A percentile compares a stretch with the other conserved stretches of the same genome.
phyloP scores from a whole-genome alignment of 2,113 vertebrate genomes.

The Hydrochoerus hydrochaeris region DNA sequence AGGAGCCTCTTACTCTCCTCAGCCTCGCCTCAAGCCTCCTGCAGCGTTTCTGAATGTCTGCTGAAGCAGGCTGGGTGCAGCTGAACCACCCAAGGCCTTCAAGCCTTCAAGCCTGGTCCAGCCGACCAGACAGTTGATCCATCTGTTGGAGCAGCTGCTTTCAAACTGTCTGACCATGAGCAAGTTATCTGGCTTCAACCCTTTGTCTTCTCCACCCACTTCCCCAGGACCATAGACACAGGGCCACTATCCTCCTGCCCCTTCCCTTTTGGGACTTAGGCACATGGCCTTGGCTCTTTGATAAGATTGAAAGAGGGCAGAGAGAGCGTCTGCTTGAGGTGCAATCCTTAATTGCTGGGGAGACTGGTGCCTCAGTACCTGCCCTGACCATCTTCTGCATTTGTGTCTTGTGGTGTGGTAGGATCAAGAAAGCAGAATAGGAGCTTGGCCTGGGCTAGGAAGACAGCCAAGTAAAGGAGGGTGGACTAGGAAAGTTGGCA shows the following conservation, averaged over 20 bases:
- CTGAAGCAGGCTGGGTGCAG: not conserved
- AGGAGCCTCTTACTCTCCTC: not conserved
- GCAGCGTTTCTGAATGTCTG: not conserved
- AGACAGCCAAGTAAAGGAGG: not conserved
- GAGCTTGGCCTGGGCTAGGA: not conserved
- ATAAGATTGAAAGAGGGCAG: not conserved
- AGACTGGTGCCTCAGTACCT: not conserved
- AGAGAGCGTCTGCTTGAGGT: not conserved
- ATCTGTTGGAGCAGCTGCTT: not conserved
- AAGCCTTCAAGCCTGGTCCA: not conserved
- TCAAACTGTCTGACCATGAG: not conserved
- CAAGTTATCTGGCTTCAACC: not conserved
- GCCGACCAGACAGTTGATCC: not conserved
- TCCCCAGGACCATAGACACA: not conserved
- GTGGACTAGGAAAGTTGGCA: not conserved
- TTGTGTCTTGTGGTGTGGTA: not conserved
- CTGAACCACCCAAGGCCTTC: not conserved
- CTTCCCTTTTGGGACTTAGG: not conserved
- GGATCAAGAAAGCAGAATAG: not conserved
- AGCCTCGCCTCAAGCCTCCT: not conserved
- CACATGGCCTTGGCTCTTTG: not conserved
- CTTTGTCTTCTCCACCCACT: fast-evolving
- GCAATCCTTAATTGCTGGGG: not conserved
- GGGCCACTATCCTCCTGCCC: not conserved
- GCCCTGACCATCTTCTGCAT: not conserved